Conservation (phyloP, 2,797 vertebrate genomes). For the Oceanodroma leucorhoa region DNA sequence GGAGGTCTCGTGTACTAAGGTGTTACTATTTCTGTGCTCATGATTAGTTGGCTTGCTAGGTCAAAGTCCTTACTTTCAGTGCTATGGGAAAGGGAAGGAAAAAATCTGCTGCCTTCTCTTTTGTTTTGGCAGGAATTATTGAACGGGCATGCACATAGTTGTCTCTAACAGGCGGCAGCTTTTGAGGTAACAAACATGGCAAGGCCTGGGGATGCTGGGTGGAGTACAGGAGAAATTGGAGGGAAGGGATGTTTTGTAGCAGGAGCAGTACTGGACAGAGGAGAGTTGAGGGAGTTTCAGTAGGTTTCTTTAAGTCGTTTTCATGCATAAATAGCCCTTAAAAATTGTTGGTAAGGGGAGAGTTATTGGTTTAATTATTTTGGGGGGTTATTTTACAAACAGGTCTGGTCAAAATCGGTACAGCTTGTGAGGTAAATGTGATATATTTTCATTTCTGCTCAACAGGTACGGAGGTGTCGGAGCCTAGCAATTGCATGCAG, state of each 20-base stretch:
- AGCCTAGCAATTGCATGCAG: background rate
- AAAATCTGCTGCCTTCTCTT: background rate
- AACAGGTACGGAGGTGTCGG: background rate
- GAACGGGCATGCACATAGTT: rapidly evolving
- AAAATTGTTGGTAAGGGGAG: background rate
- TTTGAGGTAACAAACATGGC: rapidly evolving
- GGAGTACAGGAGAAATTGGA: rapidly evolving
- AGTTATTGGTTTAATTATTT: background rate
- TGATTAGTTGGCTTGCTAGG: background rate
- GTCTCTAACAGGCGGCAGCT: background rate
- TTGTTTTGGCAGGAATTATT: background rate
- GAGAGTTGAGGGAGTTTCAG: background rate
- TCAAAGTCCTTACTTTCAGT: background rate
- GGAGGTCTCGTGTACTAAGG: rapidly evolving
- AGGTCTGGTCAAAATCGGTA: background rate
- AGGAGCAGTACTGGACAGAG: background rate
- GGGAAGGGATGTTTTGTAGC: background rate
- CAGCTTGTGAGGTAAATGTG: background rate
- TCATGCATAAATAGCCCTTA: background rate
- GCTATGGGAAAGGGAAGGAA: background rate
- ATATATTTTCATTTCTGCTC: background rate
- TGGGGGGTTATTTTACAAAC: background rate
- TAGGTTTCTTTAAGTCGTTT: background rate
- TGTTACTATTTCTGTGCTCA: background rate
- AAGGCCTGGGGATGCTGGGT: background rate